Evolutionary conservation across 2,888 invertebrate genomes (phyloP).

Genomic region (Epirrita christyi): DNA sequence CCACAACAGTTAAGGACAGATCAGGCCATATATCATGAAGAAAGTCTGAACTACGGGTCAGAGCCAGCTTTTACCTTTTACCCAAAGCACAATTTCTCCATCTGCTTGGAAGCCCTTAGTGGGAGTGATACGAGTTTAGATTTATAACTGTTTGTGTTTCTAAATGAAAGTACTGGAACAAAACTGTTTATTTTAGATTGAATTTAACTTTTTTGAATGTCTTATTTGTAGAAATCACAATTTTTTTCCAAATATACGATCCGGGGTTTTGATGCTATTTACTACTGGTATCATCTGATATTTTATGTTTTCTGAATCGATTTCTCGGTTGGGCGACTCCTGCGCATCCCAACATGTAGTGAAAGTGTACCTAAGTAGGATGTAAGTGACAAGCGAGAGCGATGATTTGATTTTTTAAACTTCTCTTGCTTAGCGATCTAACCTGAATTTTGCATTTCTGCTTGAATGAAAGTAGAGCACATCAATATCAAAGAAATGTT

Average conservation of each 20-base stretch:
- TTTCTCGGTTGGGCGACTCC: slow-evolving; percentile 61
- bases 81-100: slow-evolving; percentile 14
- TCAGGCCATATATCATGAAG: slow-evolving; percentile 18
- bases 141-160: background rate
- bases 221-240: no score
- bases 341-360: slow-evolving; percentile 62
- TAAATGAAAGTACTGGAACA: no score
- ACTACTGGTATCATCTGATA: slow-evolving; percentile 23
- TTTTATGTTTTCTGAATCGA: slow-evolving; percentile 62
- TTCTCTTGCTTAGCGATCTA: no score
- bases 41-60: slow-evolving; percentile 32
- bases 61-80: slow-evolving; percentile 23
- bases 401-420: no score
- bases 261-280: background rate
- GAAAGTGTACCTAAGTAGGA: slow-evolving; percentile 53
- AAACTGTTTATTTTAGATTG: no score
- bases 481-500: no score
- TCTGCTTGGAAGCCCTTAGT: slow-evolving; percentile 15
- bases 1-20: background rate
- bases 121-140: background rate
- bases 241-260: no score
- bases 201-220: no score
- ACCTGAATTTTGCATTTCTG: no score
- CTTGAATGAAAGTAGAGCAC: no score
- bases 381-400: slow-evolving; percentile 33